Percentiles rank a stretch among this genome's conserved stretches.
Conservation (phyloP, 1,140 invertebrate species). For the Acromyrmex charruanus region DNA sequence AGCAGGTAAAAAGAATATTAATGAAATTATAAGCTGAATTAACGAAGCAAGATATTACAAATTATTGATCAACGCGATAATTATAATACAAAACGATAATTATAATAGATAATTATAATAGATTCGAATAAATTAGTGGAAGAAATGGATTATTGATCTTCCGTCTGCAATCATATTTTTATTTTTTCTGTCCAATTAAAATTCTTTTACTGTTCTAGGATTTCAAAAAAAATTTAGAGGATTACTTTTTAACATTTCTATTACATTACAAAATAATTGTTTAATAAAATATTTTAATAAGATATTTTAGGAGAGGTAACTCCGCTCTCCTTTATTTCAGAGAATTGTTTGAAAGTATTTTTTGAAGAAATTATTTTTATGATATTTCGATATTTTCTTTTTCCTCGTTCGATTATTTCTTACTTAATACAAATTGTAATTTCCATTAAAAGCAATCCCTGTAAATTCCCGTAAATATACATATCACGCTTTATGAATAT, state of each 20-base stretch:
- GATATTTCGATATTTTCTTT: neutral
- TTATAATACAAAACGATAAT: neutral
- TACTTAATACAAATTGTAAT: neutral
- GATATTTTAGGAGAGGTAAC: too few relatives aligned
- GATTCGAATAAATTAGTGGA: neutral
- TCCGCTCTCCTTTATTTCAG: too few relatives aligned
- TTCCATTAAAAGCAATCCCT: neutral
- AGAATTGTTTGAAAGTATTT: too few relatives aligned
- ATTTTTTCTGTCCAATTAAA: too few relatives aligned
- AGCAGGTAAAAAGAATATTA: neutral
- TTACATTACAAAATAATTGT: too few relatives aligned
- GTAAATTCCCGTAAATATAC: neutral
- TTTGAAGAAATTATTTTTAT: neutral
- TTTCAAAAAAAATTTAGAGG: too few relatives aligned
- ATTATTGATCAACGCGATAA: constrained; percentile 21
- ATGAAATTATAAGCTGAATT: neutral
- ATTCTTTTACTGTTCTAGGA: too few relatives aligned
- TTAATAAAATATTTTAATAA: too few relatives aligned
- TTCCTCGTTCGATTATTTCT: neutral
- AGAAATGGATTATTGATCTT: neutral
- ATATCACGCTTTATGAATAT: constrained; percentile 13
- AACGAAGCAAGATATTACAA: neutral
- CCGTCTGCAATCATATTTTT: too few relatives aligned
- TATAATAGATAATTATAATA: constrained; percentile 13
- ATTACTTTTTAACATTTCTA: too few relatives aligned